A percentile compares a stretch with the other conserved stretches of the same genome.
Evolutionary conservation across 2,888 invertebrate species (phyloP).

Genomic region (Dicyrtomina minuta): DNA sequence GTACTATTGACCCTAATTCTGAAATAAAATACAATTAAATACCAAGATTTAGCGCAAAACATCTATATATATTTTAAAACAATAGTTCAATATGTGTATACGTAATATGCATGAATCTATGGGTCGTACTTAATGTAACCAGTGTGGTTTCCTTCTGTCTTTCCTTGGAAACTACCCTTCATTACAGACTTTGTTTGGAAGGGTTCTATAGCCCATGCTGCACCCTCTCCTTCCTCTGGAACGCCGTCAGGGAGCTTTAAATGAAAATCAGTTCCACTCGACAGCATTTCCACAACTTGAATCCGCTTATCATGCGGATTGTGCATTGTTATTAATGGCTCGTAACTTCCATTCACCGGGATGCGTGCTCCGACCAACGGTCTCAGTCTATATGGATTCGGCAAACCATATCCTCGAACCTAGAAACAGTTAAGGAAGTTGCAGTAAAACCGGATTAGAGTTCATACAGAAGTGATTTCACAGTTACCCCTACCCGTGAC

Average conservation of each 20-base stretch:
- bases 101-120: not conserved
- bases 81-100: not conserved
- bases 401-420: conserved; percentile 81
- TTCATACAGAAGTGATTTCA: not conserved
- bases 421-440: too few species aligned
- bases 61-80: not conserved
- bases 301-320: conserved; percentile 87
- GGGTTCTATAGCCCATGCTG: conserved; percentile 89
- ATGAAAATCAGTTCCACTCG: conserved; percentile 84
- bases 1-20: conserved; percentile 72
- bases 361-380: conserved; percentile 87
- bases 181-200: conserved; percentile 84
- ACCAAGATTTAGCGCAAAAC: not conserved
- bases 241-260: conserved; percentile 64
- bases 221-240: conserved; percentile 72
- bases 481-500: too few species aligned
- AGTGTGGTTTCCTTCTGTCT: conserved; percentile 76
- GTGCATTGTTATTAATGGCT: conserved; percentile 86
- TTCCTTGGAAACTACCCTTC: conserved; percentile 76
- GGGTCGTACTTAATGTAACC: conserved; percentile 74
- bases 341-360: conserved; percentile 86
- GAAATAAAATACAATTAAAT: conserved; percentile 39
- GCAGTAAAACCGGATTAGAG: not conserved
- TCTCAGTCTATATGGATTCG: conserved; percentile 86
- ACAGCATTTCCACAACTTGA: conserved; percentile 70